These are phyloP conservation scores for Poicephalus gulielmi DNA, from an alignment of 2,113 vertebrate species.

Conservation along the genomic window DNA sequence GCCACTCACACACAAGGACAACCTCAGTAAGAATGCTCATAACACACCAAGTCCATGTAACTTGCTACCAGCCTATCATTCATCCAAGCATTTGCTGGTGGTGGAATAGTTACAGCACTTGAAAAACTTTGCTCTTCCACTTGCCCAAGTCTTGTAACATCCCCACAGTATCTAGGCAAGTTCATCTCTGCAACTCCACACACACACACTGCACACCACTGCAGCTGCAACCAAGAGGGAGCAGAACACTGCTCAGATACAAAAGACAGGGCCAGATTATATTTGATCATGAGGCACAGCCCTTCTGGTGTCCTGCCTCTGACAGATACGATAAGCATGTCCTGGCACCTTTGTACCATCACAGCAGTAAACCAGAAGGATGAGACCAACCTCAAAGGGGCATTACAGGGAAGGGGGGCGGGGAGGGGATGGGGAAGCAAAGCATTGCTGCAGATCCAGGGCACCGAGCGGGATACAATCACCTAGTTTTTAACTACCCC, in stretches of 20 bases:
- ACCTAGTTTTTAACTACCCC: background rate
- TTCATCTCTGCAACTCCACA: background rate
- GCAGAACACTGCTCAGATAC: background rate
- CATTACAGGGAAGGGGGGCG: background rate
- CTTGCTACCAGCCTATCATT: background rate
- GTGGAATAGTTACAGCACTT: background rate
- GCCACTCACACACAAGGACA: background rate
- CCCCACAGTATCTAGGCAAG: fast-evolving
- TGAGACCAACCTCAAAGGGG: background rate
- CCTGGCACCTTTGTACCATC: background rate
- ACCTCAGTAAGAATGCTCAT: background rate
- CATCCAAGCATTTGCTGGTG: background rate
- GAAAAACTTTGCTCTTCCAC: background rate
- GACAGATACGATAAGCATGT: background rate
- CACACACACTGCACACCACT: fast-evolving
- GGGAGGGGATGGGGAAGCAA: background rate
- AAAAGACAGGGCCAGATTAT: background rate
- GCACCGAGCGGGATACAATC: background rate
- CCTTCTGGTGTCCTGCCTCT: background rate
- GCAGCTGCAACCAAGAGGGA: background rate
- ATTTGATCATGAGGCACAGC: background rate
- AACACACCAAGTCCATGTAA: background rate
- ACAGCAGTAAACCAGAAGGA: background rate
- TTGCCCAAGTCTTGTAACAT: background rate
- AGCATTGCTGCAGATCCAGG: background rate